Evolutionary conservation across 2,113 vertebrate species (phyloP).

Genomic region (Python bivittatus): DNA sequence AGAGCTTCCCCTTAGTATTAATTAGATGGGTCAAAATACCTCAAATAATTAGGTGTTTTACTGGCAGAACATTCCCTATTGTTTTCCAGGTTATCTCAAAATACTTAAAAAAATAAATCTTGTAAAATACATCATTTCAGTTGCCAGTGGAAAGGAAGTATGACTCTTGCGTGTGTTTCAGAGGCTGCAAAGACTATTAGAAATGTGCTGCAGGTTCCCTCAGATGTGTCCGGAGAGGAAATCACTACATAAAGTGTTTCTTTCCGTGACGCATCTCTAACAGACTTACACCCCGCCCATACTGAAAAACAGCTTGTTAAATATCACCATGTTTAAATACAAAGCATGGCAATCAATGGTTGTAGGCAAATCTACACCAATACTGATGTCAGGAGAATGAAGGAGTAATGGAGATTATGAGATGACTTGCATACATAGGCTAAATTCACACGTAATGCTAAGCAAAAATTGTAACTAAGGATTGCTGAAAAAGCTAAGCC

Average conservation of each 20-base stretch:
- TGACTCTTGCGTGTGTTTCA: not conserved
- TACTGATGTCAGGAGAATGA: not conserved
- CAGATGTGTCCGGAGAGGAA: constrained; percentile 24
- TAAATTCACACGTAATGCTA: not conserved
- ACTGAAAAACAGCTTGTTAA: not conserved
- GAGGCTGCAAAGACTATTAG: not conserved
- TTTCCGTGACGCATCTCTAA: not conserved
- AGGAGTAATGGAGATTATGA: not conserved
- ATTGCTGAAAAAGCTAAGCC: not conserved
- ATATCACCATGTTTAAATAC: constrained; percentile 5
- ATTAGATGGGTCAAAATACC: not conserved
- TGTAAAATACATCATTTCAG: not conserved
- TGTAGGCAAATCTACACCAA: not conserved
- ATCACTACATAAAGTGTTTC: not conserved
- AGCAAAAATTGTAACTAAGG: not conserved
- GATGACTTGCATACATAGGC: not conserved
- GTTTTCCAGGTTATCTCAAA: not conserved
- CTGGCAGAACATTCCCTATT: not conserved
- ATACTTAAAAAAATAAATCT: constrained; percentile 4
- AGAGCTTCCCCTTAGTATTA: not conserved
- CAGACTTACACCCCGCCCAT: not conserved
- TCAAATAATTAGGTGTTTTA: constrained; percentile 4
- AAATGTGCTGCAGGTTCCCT: constrained; percentile 14
- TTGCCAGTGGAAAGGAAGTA: constrained; percentile 8
- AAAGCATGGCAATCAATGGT: not conserved